Evolutionary conservation across 2,888 invertebrate species (phyloP), one percentile per base, ranked within the genome.

Genomic region (Mimas tiliae): DNA sequence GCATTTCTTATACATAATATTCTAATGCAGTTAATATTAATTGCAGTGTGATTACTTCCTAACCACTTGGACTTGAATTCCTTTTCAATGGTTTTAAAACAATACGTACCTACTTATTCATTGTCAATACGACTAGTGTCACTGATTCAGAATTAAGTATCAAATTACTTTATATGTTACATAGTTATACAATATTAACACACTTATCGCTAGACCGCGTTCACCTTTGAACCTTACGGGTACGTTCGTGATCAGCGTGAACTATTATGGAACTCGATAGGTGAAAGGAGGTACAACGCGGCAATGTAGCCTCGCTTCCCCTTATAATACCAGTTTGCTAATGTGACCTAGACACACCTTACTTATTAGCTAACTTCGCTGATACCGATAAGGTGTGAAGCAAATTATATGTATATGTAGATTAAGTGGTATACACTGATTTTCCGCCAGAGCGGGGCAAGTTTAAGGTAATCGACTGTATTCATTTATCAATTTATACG

Each of bases 271-370:
- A 75, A 74, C 77, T 73, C 74, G 76, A 76, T 83, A 76, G 84
- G 90, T 89, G 90, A 91, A 90, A 90, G 89, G 89, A 82, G 76
- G 72, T 75, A 71, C 68, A 69, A 72, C 67, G 68, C 69, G 65
- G 72, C 71, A 63, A 68, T 69, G 48, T 69, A 70, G 70, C 69
- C 69, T 55, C 70, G 62, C 66, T 69, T 69, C 70, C 67, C 55
- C 64, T 64, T 64, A 62, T 64, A 45, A 67, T 67, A 70, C 65
- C 63, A 64, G 38, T 63, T 67, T 67, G 52, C 63, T 52, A 62
- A 67, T 62, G 55, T 67, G 69, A 69, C 70, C 72, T 72, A 72
- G 69, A 70, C 72, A 68, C 70, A 63, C 69, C 70, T 72, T 16
- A 11, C 21, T 27, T 27, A 34, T 34, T 47, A 47, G 34, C 21